Conservation (phyloP, 2,888 invertebrate species). For the Polydrusus pterygomalis region DNA sequence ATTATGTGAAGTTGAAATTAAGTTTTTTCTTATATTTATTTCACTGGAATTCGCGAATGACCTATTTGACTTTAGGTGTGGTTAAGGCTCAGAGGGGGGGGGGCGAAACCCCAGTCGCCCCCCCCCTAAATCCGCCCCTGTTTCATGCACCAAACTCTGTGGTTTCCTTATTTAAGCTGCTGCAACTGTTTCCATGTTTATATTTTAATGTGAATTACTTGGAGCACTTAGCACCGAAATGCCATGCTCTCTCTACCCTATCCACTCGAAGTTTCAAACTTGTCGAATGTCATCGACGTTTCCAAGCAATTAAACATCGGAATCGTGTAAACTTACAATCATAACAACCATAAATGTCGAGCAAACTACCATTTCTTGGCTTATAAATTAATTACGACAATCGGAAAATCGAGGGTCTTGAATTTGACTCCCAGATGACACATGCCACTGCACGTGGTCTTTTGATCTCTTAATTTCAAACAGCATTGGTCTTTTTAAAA, state of each 20-base stretch:
- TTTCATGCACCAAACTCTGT: neutral
- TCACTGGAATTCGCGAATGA: no score
- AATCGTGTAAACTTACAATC: slow-evolving; percentile 43
- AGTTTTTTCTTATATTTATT: no score
- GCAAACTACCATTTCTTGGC: slow-evolving; percentile 29
- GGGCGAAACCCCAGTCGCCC: no score
- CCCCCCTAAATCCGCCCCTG: no score
- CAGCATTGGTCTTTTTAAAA: no score
- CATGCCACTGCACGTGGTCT: slow-evolving; percentile 21
- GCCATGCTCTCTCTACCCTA: neutral
- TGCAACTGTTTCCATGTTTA: neutral
- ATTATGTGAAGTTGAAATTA: no score
- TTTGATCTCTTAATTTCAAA: slow-evolving; percentile 9
- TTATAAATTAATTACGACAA: slow-evolving; percentile 38
- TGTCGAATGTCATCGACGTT: slow-evolving; percentile 38
- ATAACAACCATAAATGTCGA: slow-evolving; percentile 45
- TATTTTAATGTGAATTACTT: neutral
- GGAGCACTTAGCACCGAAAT: neutral
- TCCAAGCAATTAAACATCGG: slow-evolving; percentile 41
- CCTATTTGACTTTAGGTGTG: no score
- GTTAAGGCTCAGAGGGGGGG: no score
- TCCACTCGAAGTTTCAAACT: slow-evolving; percentile 34
- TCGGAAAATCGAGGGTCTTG: slow-evolving; percentile 28
- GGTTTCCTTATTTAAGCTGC: neutral
- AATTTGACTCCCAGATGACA: slow-evolving; percentile 31